Evolutionary conservation across 2,888 invertebrate species (phyloP).

Genomic region (Caenorhabditis doughertyi): DNA sequence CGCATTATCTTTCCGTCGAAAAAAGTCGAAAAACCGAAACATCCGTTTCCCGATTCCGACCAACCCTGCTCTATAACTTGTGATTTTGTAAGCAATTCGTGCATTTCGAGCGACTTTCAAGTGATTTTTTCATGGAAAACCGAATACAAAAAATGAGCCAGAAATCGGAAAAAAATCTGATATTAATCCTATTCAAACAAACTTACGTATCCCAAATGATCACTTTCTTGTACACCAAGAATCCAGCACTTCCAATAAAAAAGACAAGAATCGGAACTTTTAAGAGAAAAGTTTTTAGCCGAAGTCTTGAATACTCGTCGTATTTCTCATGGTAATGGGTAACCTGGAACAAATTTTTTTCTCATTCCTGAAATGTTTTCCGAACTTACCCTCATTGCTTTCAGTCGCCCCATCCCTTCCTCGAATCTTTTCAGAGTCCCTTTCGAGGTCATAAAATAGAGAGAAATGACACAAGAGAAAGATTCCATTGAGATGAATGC

Average conservation of each 20-base stretch:
- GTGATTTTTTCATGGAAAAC: too few relatives aligned
- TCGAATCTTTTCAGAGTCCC: conserved; percentile 17
- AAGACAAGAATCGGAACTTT: conserved; percentile 1
- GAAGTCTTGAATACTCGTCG: conserved; percentile 21
- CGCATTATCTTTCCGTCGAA: too few relatives aligned
- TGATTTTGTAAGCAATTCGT: too few relatives aligned
- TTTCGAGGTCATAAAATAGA: conserved; percentile 19
- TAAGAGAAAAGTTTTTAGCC: conserved; percentile 5
- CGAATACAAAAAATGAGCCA: too few relatives aligned
- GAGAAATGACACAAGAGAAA: conserved; percentile 37
- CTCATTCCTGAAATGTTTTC: background rate
- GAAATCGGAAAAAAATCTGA: background rate
- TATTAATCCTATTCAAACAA: too few relatives aligned
- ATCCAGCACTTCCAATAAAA: conserved; percentile 22
- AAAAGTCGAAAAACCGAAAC: too few relatives aligned
- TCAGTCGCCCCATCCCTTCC: conserved; percentile 2
- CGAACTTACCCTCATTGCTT: conserved; percentile 23
- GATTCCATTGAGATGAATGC: conserved; percentile 52
- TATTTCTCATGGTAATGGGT: conserved; percentile 7
- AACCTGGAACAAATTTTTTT: conserved; percentile 14
- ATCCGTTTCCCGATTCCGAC: too few relatives aligned
- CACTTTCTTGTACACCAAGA: conserved; percentile 21
- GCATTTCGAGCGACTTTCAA: too few relatives aligned
- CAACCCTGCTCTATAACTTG: too few relatives aligned
- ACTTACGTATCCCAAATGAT: conserved; percentile 45